A percentile compares a stretch with the other conserved stretches of the same genome.
Evolutionary conservation across 2,797 vertebrate genomes (phyloP).

Genomic region (Petrocephalus sullivani): DNA sequence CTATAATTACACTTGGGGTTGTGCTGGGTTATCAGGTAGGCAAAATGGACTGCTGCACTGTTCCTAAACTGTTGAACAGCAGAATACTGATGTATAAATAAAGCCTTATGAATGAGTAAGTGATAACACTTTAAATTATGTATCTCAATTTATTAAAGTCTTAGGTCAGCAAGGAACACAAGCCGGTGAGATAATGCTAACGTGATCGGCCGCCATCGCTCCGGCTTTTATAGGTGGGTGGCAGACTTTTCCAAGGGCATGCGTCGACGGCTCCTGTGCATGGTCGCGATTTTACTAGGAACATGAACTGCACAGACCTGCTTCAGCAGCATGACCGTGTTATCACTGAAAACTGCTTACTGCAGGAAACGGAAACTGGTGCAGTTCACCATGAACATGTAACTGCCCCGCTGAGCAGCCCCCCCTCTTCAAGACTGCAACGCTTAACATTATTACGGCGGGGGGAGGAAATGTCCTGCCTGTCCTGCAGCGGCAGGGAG

Average conservation of each 20-base stretch:
- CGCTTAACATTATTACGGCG: not conserved
- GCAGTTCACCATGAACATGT: slow-evolving; percentile 24
- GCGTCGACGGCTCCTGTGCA: not conserved
- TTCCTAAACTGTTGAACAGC: not conserved
- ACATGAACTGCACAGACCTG: not conserved
- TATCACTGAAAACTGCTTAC: slow-evolving; percentile 30
- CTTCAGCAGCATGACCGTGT: slow-evolving; percentile 25
- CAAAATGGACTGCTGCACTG: not conserved
- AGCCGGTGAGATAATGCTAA: not conserved
- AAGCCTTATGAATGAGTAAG: not conserved
- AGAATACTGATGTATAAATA: not conserved
- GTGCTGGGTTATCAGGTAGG: not conserved
- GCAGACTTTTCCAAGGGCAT: not conserved
- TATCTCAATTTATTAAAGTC: not conserved
- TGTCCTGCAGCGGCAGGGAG: not conserved
- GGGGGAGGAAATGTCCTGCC: not conserved
- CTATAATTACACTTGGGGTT: not conserved
- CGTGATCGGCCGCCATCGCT: not conserved
- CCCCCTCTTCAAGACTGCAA: not conserved
- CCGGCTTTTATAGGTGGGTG: not conserved
- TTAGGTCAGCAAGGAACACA: not conserved
- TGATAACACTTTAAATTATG: slow-evolving; percentile 3
- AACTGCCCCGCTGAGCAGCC: slow-evolving; percentile 12
- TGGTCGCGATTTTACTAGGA: not conserved
- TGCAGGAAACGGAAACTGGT: slow-evolving; percentile 40